These are phyloP conservation scores for Enteromius radiatus DNA, from an alignment of 2,797 vertebrate species.

Conservation along the genomic window DNA sequence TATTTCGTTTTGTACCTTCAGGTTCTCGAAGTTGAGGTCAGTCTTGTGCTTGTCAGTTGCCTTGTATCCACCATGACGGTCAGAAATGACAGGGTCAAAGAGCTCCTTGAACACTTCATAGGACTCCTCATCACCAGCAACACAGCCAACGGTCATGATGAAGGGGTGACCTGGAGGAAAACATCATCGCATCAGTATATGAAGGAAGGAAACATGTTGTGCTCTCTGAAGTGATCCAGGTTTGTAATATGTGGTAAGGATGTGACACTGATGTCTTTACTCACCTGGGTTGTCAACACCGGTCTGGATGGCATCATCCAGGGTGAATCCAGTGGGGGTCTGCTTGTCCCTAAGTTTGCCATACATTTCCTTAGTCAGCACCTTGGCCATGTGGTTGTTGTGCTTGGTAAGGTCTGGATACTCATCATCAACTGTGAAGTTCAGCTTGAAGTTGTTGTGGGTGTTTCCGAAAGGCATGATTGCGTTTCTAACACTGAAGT, in stretches of 20 bases:
- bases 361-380: conserved; percentile 84
- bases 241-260: neutral
- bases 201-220: neutral
- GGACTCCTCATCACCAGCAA: conserved; percentile 91
- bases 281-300: conserved; percentile 93
- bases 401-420: conserved; percentile 88
- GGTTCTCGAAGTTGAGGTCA: conserved; percentile 92
- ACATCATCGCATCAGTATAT: neutral
- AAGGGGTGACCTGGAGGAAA: conserved; percentile 85
- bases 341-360: conserved; percentile 88
- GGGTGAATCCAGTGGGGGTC: conserved; percentile 89
- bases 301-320: conserved; percentile 92
- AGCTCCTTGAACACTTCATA: conserved; percentile 90
- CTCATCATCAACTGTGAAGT: conserved; percentile 86
- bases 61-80: conserved; percentile 92
- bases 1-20: conserved; percentile 76
- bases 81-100: conserved; percentile 88
- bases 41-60: conserved; percentile 93
- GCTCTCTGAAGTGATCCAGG: neutral
- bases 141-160: conserved; percentile 96
- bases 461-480: conserved; percentile 95
- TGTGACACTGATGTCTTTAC: conserved; percentile 17
- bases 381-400: conserved; percentile 98
- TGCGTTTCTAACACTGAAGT: conserved; percentile 75
- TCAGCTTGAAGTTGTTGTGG: conserved; percentile 94